Evolutionary conservation across 2,113 vertebrate genomes (phyloP).

Genomic region (Asarcornis scutulata): DNA sequence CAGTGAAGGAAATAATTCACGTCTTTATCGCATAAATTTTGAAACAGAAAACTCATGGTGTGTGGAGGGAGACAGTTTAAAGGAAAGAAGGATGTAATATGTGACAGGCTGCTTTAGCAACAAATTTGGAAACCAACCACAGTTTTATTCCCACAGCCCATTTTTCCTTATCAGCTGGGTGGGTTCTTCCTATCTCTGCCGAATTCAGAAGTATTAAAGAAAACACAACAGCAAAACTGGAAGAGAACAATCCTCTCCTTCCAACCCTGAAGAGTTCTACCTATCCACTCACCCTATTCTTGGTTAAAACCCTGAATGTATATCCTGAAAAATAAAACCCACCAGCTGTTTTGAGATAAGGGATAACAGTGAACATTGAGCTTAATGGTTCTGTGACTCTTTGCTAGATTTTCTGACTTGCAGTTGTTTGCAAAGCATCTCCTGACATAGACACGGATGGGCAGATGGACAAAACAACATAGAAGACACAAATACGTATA

Average conservation of each 20-base stretch:
- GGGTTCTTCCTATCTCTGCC: not conserved
- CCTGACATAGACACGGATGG: not conserved
- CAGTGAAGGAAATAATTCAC: not conserved
- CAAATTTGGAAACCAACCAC: not conserved
- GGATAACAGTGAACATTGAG: not conserved
- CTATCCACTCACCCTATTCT: not conserved
- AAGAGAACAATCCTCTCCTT: not conserved
- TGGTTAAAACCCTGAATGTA: not conserved
- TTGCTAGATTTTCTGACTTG: not conserved
- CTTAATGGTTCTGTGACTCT: not conserved
- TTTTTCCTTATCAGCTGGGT: not conserved
- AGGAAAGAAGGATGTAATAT: not conserved
- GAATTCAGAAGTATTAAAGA: not conserved
- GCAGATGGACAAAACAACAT: not conserved
- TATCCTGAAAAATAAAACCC: not conserved
- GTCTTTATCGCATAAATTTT: not conserved
- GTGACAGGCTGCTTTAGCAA: not conserved
- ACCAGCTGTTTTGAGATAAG: not conserved
- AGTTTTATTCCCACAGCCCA: not conserved
- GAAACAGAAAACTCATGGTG: not conserved
- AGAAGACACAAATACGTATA: not conserved
- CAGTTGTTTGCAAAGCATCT: not conserved
- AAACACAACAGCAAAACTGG: not conserved
- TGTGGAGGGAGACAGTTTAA: not conserved
- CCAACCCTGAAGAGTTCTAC: not conserved